A percentile compares a stretch with the other conserved stretches of the same genome.
Conservation (phyloP, 2,888 invertebrate genomes). For the Polydrusus cervinus region DNA sequence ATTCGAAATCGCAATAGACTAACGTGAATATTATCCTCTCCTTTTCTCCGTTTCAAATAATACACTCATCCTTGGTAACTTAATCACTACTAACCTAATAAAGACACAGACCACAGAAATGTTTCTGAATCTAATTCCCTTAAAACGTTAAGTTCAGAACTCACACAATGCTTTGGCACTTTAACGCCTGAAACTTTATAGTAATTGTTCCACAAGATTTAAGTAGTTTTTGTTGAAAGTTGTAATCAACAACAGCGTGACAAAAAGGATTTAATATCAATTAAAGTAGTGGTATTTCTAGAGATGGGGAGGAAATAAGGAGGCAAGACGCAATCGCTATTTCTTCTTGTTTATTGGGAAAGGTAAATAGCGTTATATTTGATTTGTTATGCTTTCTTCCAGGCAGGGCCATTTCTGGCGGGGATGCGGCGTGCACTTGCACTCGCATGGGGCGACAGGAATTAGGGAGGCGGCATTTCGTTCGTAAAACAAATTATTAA, state of each 20-base stretch:
- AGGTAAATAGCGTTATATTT: too few relatives aligned
- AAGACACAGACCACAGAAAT: conserved; percentile 3
- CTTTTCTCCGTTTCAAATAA: not conserved
- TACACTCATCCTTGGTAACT: not conserved
- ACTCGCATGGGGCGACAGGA: too few relatives aligned
- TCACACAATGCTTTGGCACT: not conserved
- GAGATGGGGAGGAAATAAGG: too few relatives aligned
- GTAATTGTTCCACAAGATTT: not conserved
- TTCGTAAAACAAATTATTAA: too few relatives aligned
- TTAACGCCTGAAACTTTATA: not conserved
- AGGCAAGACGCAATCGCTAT: too few relatives aligned
- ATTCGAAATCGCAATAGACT: not conserved
- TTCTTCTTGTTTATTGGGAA: too few relatives aligned
- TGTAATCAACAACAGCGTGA: not conserved
- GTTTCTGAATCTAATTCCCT: conserved; percentile 1
- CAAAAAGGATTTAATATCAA: too few relatives aligned
- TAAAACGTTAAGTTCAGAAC: not conserved
- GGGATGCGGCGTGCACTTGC: too few relatives aligned
- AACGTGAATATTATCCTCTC: not conserved
- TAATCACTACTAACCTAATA: not conserved
- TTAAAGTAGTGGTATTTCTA: too few relatives aligned
- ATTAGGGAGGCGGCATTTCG: too few relatives aligned
- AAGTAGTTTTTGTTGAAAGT: not conserved
- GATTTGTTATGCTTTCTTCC: too few relatives aligned
- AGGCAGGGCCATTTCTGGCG: too few relatives aligned